These are phyloP conservation scores for Xiphophorus maculatus DNA, from an alignment of 2,113 vertebrate genomes.

Conservation along the genomic window DNA sequence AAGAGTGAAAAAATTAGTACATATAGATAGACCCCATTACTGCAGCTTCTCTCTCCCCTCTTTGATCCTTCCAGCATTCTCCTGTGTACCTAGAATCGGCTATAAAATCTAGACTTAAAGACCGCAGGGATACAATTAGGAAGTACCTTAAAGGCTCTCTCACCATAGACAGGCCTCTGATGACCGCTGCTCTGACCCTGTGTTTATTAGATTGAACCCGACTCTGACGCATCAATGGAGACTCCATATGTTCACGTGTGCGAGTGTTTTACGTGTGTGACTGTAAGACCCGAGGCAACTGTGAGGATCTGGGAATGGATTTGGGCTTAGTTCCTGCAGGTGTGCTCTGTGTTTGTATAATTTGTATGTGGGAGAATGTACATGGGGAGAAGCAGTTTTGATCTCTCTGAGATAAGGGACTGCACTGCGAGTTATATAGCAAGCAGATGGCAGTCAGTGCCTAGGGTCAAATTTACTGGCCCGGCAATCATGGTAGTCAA, in stretches of 20 bases:
- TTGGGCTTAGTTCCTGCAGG: constrained; percentile 34
- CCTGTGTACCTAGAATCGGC: constrained; percentile 51
- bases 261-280: constrained; percentile 48
- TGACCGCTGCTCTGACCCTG: constrained; percentile 77
- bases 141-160: constrained; percentile 78
- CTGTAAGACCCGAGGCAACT: constrained; percentile 45
- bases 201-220: constrained; percentile 87
- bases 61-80: constrained; percentile 44
- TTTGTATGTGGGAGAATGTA: constrained; percentile 49
- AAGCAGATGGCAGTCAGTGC: constrained; percentile 67
- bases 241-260: constrained; percentile 47
- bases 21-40: constrained; percentile 36
- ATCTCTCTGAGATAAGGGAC: constrained; percentile 53
- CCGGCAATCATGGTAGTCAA: constrained; percentile 84
- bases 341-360: constrained; percentile 40
- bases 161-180: constrained; percentile 76
- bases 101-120: constrained; percentile 64
- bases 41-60: constrained; percentile 28
- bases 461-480: constrained; percentile 84
- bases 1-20: constrained; percentile 29
- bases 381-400: constrained; percentile 15
- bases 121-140: constrained; percentile 82
- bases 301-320: constrained; percentile 31
- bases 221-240: constrained; percentile 81
- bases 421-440: constrained; percentile 62